Percentiles rank a stretch among this genome's conserved stretches.
Evolutionary conservation across 2,113 vertebrate species (phyloP).

Genomic region (Solea solea): DNA sequence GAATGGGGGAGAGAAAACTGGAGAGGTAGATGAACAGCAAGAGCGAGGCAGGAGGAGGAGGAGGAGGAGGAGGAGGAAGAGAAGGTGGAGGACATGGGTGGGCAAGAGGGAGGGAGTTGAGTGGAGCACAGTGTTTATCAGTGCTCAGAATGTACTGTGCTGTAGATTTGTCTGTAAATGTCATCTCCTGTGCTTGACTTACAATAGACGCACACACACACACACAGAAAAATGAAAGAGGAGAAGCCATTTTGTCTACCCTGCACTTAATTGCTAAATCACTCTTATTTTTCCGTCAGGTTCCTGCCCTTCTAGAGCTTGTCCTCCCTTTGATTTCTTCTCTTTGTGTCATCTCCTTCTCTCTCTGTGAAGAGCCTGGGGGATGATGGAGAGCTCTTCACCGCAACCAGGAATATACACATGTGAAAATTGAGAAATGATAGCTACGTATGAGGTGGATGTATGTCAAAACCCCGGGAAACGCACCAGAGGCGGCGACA

Average conservation of each 20-base stretch:
- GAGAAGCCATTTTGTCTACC: slow-evolving; percentile 36
- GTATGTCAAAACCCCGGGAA: not conserved
- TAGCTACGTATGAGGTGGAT: slow-evolving; percentile 9
- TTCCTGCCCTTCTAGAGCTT: not conserved
- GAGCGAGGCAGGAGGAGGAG: slow-evolving; percentile 41
- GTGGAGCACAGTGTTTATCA: slow-evolving; percentile 58
- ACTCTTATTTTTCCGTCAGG: slow-evolving; percentile 27
- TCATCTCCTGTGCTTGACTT: slow-evolving; percentile 66
- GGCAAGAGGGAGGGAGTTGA: slow-evolving; percentile 49
- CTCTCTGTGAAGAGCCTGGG: slow-evolving; percentile 16
- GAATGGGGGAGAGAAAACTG: slow-evolving; percentile 46
- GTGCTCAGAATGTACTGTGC: slow-evolving; percentile 74
- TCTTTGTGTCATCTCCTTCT: slow-evolving; percentile 13
- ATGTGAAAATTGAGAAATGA: slow-evolving; percentile 23
- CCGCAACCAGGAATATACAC: slow-evolving; percentile 27
- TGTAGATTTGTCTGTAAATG: slow-evolving; percentile 69
- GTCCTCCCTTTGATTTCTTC: slow-evolving; percentile 31
- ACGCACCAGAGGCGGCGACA: not conserved
- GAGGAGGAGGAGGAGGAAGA: slow-evolving; percentile 42
- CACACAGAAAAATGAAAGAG: slow-evolving; percentile 12
- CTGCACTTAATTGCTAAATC: slow-evolving; percentile 37
- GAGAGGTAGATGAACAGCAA: slow-evolving; percentile 50
- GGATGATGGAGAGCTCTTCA: slow-evolving; percentile 28
- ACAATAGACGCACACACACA: slow-evolving; percentile 39
- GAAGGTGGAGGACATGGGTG: slow-evolving; percentile 45